phyloP scores from a whole-genome alignment of 2,888 invertebrate species.

The Emesis russula region DNA sequence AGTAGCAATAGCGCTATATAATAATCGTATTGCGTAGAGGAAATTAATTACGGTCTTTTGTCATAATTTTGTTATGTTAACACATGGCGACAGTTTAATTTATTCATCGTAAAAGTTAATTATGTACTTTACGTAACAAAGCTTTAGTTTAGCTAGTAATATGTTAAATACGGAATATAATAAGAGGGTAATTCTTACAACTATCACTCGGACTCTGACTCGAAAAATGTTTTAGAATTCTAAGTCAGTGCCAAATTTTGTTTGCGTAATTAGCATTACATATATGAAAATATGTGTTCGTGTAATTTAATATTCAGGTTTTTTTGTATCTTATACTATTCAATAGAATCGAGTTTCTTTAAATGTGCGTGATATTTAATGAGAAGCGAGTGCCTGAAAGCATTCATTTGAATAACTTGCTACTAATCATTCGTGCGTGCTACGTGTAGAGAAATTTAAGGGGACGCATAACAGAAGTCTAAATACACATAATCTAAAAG shows the following conservation, averaged over 20 bases:
- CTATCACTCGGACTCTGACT: too few species aligned
- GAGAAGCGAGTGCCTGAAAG: constrained; percentile 4
- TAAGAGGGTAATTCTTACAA: too few species aligned
- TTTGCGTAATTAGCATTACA: background rate
- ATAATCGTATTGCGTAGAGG: too few species aligned
- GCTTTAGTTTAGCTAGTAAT: background rate
- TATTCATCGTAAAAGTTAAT: background rate
- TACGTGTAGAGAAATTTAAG: background rate
- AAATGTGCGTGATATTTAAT: constrained; percentile 23
- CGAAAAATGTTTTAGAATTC: too few species aligned
- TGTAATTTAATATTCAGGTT: background rate
- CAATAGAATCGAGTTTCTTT: constrained; percentile 6
- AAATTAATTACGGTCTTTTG: background rate
- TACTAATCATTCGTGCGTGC: constrained; percentile 19
- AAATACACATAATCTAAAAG: background rate
- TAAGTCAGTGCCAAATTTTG: too few species aligned
- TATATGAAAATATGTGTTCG: background rate
- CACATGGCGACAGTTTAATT: background rate
- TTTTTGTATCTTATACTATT: background rate
- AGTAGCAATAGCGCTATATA: too few species aligned
- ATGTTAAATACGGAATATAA: too few species aligned
- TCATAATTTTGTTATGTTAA: too few species aligned
- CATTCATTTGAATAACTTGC: constrained; percentile 14
- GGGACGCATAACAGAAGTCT: background rate
- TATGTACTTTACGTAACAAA: background rate